phyloP scores from a whole-genome alignment of 2,888 invertebrate species.

The Caenorhabditis virilis region DNA sequence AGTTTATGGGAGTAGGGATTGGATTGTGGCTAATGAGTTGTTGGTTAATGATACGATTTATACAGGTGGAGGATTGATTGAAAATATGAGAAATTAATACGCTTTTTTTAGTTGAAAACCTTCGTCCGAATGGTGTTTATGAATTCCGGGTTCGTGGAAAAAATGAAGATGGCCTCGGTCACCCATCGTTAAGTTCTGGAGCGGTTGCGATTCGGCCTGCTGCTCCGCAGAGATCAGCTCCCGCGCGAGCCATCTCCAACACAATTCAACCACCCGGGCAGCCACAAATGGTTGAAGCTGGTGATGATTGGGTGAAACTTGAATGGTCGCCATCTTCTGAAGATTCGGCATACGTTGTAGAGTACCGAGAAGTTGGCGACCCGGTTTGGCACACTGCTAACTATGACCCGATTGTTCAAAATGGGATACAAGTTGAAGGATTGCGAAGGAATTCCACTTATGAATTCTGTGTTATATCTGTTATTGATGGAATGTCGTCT shows the following conservation, averaged over 20 bases:
- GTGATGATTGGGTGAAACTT: conserved; percentile 63
- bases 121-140: conserved; percentile 68
- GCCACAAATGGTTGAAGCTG: conserved; percentile 61
- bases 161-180: conserved; percentile 59
- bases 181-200: conserved; percentile 35
- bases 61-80: too few relatives aligned
- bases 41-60: conserved; percentile 33
- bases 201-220: conserved; percentile 36
- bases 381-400: conserved; percentile 61
- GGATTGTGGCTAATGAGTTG: conserved; percentile 62
- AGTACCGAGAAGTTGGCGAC: conserved; percentile 65
- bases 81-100: too few relatives aligned
- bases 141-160: conserved; percentile 66
- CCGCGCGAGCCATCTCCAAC: conserved; percentile 15
- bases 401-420: conserved; percentile 56
- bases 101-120: conserved; percentile 63
- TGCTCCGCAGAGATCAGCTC: conserved; percentile 34
- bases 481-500: conserved; percentile 51
- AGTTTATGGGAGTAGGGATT: conserved; percentile 54
- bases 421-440: conserved; percentile 63
- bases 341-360: conserved; percentile 60
- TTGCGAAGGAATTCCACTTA: conserved; percentile 65
- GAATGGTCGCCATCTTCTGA: conserved; percentile 59
- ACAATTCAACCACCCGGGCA: conserved; percentile 43
- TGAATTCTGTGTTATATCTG: conserved; percentile 66